A percentile compares a stretch with the other conserved stretches of the same genome.
phyloP scores from a whole-genome alignment of 2,113 vertebrate species.

The Pao palembangensis region DNA sequence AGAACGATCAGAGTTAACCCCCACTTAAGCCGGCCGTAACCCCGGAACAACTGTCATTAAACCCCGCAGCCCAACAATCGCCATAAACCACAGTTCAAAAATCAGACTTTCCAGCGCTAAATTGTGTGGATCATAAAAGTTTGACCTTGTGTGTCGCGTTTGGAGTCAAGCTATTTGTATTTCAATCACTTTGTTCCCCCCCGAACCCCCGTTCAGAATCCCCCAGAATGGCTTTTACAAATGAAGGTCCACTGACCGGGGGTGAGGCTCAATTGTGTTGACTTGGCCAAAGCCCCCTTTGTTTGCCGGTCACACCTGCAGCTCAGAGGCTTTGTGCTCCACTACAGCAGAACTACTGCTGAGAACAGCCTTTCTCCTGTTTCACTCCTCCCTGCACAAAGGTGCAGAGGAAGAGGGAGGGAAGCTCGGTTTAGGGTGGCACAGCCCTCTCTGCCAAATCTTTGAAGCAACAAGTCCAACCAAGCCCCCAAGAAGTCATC shows the following conservation, averaged over 20 bases:
- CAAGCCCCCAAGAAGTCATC: constrained; percentile 46
- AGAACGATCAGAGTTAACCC: constrained; percentile 68
- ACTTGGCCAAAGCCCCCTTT: constrained; percentile 56
- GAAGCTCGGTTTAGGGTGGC: constrained; percentile 39
- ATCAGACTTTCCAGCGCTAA: constrained; percentile 13
- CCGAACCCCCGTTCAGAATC: constrained; percentile 27
- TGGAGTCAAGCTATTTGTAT: constrained; percentile 32
- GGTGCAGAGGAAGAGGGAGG: constrained; percentile 46
- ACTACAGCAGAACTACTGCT: constrained; percentile 56
- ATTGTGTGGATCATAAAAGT: constrained; percentile 26
- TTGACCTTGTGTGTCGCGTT: constrained; percentile 21
- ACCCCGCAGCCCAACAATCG: constrained; percentile 24
- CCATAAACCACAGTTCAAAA: constrained; percentile 20
- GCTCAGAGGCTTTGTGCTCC: constrained; percentile 58
- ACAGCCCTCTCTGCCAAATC: constrained; percentile 42
- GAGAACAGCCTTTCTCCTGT: constrained; percentile 64
- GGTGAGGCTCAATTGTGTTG: constrained; percentile 76
- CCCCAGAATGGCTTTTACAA: constrained; percentile 44
- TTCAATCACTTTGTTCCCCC: constrained; percentile 28
- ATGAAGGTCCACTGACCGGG: constrained; percentile 42
- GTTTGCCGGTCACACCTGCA: constrained; percentile 72
- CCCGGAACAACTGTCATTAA: constrained; percentile 49
- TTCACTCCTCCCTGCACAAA: constrained; percentile 52
- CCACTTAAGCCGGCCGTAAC: constrained; percentile 62
- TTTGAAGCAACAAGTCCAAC: constrained; percentile 70